Evolutionary conservation across 1,140 invertebrate species (phyloP), one percentile per base, ranked within the genome.

Genomic region (Microplitis demolitor): DNA sequence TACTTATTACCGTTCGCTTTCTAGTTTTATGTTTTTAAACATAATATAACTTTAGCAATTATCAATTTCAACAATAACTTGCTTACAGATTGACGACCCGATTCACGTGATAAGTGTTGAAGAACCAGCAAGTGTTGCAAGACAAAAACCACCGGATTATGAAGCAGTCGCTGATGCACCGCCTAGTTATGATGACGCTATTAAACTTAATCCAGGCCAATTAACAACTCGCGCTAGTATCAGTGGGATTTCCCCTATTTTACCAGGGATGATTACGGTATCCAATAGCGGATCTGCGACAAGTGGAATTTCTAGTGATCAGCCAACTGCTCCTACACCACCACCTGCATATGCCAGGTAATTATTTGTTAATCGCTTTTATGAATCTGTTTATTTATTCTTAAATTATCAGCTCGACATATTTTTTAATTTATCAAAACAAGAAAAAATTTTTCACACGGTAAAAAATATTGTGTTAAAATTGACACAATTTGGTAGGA

Each of bases 71-170:
- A 45, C 11, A 45, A 45, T 45, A 45, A 45, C 24, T 66, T 76
- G 24, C 69, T 88, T 88, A n/a, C 87, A 89, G 89, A 90, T 90
- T 75, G 89, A 90, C 79, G 90, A 91, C 84, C 89, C 90, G 16
- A 90, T 92, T 69, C 90, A 91, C 80, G 89, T 92, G 69, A 91
- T 91, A 74, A 89, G 90, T 63, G 89, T 91, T 76, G 89, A 90
- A 67, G 85, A 87, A 74, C 79, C 85, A 58, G 78, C 82, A 3
- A 76, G 76, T 64, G 75, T 77, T 35, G 80, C 80, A 79, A 85
- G 90, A 69, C 91, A 91, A 75, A 93, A 93, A 79, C 92, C 92
- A 31, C 92, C 92, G 31, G 92, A 93, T 78, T 93, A 93, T 81
- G 91, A 93, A 75, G 88, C 90, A 0, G 91, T 93, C 34, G 89